Evolutionary conservation across 2,113 vertebrate genomes (phyloP).

Genomic region (Phylloscopus whistleri): DNA sequence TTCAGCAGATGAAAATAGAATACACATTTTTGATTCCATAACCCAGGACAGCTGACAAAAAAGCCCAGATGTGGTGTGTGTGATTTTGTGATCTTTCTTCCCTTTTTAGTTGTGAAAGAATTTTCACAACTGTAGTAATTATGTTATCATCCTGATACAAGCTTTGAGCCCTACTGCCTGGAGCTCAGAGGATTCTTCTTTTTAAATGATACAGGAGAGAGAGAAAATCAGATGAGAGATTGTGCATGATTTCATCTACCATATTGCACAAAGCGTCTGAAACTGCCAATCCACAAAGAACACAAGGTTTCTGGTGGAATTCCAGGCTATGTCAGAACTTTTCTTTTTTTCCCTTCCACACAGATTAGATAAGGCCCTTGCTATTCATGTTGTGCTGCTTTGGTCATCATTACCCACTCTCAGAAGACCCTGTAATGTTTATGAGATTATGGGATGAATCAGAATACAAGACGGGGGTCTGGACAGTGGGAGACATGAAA

Average conservation of each 20-base stretch:
- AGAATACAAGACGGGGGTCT: not conserved
- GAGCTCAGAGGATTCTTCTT: not conserved
- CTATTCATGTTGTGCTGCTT: not conserved
- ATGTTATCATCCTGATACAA: not conserved
- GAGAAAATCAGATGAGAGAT: not conserved
- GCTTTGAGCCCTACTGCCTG: not conserved
- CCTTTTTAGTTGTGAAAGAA: not conserved
- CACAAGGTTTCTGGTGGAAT: not conserved
- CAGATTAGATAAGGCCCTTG: not conserved
- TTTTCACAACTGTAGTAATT: constrained; percentile 1
- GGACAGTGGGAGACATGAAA: not conserved
- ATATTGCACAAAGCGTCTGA: accelerated
- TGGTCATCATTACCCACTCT: not conserved
- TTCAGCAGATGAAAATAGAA: no score
- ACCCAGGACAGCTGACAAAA: no score
- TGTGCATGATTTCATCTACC: not conserved
- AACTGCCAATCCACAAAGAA: not conserved
- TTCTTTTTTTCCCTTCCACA: not conserved
- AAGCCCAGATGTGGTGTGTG: not conserved
- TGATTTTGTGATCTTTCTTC: not conserved
- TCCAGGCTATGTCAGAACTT: not conserved
- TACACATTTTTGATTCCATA: no score
- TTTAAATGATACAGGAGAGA: not conserved
- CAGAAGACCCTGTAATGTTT: not conserved
- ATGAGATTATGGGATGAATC: not conserved